Percentiles rank a stretch among this genome's conserved stretches.
Conservation (phyloP, 1,140 invertebrate species). For the Hyphantria cunea region DNA sequence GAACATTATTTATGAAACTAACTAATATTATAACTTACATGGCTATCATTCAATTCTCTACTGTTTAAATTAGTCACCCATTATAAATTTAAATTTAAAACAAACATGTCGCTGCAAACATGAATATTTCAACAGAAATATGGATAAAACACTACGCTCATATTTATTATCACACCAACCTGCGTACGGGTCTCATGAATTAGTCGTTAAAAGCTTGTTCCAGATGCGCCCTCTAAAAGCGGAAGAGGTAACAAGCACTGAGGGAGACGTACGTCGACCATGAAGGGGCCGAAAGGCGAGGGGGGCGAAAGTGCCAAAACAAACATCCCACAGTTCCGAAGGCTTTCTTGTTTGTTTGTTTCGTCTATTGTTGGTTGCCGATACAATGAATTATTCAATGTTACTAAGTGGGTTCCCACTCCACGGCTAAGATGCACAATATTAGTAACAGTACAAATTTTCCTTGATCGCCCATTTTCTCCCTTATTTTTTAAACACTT, state of each 20-base stretch:
- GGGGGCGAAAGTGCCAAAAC: constrained; percentile 44
- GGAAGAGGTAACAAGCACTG: constrained; percentile 29
- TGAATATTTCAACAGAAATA: constrained; percentile 18
- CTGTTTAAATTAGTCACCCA: constrained; percentile 13
- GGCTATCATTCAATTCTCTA: constrained; percentile 14
- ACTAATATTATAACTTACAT: constrained; percentile 12
- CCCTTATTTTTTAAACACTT: constrained; percentile 8
- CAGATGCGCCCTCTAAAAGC: constrained; percentile 31
- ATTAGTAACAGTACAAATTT: constrained; percentile 17
- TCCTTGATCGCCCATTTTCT: too few species aligned
- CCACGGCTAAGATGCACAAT: constrained; percentile 13
- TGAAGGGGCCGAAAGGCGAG: constrained; percentile 16
- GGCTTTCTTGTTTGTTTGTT: constrained; percentile 38
- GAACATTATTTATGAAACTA: constrained; percentile 16
- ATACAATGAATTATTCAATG: constrained; percentile 31
- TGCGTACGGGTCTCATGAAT: constrained; percentile 21
- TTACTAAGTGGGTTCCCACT: constrained; percentile 15
- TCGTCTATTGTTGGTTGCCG: constrained; percentile 28
- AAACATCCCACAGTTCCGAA: constrained; percentile 52
- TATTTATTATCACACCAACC: constrained; percentile 27
- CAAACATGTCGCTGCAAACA: constrained; percentile 16
- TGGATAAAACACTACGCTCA: constrained; percentile 27
- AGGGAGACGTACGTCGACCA: constrained; percentile 4
- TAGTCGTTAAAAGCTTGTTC: constrained; percentile 28
- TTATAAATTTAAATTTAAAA: constrained; percentile 27